Conservation (phyloP, 1,140 invertebrate species). For the Scaptomyza hsui region DNA sequence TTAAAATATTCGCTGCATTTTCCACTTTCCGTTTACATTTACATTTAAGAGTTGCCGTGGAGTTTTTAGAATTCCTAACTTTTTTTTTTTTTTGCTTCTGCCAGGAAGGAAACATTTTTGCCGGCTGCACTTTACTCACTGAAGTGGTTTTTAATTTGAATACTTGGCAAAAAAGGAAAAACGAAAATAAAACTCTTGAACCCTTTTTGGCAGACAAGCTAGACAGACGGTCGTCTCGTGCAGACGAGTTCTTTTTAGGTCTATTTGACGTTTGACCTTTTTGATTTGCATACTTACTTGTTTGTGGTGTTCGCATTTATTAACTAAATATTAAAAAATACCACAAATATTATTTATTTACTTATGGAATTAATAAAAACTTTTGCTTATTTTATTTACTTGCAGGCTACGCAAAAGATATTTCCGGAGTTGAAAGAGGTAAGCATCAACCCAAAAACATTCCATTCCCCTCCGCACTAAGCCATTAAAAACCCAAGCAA, state of each 20-base stretch:
- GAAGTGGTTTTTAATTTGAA: constrained; percentile 79
- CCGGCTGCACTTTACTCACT: constrained; percentile 44
- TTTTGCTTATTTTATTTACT: constrained; percentile 41
- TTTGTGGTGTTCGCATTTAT: constrained; percentile 23
- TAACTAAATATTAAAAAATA: constrained; percentile 53
- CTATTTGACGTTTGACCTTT: constrained; percentile 20
- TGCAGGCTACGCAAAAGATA: constrained; percentile 84
- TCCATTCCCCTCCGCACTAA: constrained; percentile 3
- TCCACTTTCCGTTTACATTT: neutral
- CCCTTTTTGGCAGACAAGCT: constrained; percentile 1
- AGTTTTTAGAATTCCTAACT: constrained; percentile 17
- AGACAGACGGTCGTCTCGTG: neutral
- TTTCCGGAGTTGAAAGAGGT: constrained; percentile 84
- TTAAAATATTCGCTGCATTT: constrained; percentile 13
- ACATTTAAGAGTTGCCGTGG: constrained; percentile 4
- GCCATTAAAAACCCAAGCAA: constrained; percentile 23
- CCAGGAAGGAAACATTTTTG: constrained; percentile 63
- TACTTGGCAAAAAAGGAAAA: constrained; percentile 60
- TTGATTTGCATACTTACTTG: constrained; percentile 51
- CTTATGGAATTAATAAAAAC: constrained; percentile 42
- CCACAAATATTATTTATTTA: constrained; percentile 25
- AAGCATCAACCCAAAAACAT: constrained; percentile 25
- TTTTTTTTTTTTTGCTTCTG: constrained; percentile 30
- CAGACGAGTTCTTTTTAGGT: neutral
- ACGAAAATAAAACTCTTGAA: too few species aligned